Evolutionary conservation across 2,888 invertebrate species (phyloP), one percentile per base, ranked within the genome.

Genomic region (Lasiommata megera): DNA sequence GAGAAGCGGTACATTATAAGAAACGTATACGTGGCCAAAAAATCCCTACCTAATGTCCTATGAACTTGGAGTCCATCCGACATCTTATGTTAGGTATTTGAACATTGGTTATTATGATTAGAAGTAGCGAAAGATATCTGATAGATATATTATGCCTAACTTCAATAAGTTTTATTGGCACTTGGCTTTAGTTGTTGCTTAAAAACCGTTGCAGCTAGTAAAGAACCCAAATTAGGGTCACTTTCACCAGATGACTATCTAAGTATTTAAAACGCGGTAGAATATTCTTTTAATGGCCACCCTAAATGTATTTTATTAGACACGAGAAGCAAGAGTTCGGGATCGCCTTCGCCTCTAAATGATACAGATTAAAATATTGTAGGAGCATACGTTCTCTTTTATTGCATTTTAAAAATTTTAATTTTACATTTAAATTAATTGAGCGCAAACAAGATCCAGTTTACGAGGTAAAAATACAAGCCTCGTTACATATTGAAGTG

Each of bases 231-330:
- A 81, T 76, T 74, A 78, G 81, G 76, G 78, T 81, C 79, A 86
- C 88, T 89, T 88, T 88, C 88, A 76, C 86, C 79, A 82, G 87
- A 89, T 88, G 76, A 79, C 77, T 87, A 88, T 89, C 87, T 86
- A 81, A 84, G 84, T 88, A 86, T 88, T 87, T 87, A 84, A 88
- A 89, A 87, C 73, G 73, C 81, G 82, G 89, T 89, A 88, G 89
- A 88, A 83, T 86, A 88, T 84, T 80, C 75, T 85, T 84, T 89
- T 89, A 88, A 90, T 82, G 88, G 71, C 75, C 77, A 80, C 77
- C 77, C 82, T 74, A 72, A 76, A 79, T 74, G 79, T 78, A 80
- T 80, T 88, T 87, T 86, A 88, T 84, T 77, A 75, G 76, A 80
- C 72, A 75, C 74, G 74, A 76, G 79, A 73, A 74, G 76, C 76